Evolutionary conservation across 2,113 vertebrate species (phyloP), one percentile per base, ranked within the genome.

Genomic region (Tursiops truncatus): DNA sequence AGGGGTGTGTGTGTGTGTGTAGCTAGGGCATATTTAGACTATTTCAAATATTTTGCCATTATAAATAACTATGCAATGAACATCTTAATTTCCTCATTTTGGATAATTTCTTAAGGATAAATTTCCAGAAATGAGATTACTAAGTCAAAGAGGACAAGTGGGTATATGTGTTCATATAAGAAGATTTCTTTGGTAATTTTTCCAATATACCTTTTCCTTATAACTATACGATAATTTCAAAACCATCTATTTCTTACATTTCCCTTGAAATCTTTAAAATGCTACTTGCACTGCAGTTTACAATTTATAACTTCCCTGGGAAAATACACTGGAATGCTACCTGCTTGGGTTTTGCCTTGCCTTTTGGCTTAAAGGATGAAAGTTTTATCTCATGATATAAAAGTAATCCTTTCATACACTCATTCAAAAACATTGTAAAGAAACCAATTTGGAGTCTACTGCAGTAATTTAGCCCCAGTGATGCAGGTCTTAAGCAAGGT

Each of bases 11-110:
- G 50, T 53, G 53, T 18, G 14, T 53, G 50, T 53, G 53, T 53
- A 5, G 53, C 79, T 70, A 58, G 41, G 25, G 58, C 13, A 44
- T 33, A 41, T 21, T 31, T 31, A 53, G 21, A 77, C 33, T 50
- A 21, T 81, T 96, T 87, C 5, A 84, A 67, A 62, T 95, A 85
- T 50, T 92, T 92, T 89, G 60, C 76, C 90, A n/a, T 73, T 82
- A 71, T 47, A 89, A 86, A 50, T 26, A 87, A 90, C 62, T 67
- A 44, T 58, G 25, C 18, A 74, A 26, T 3, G 1, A 62, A 56
- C 0, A 77, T 93, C 80, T 91, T 93, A 79, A 82, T 71, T 88
- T 84, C 63, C 60, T 50, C 76, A 81, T 60, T 91, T 70, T n/a
- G 17, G 33, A 84, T 63, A 58, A 80, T 62, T 76, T 93, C 58